These are phyloP conservation scores for Cyprinodon tularosa DNA, from an alignment of 2,113 vertebrate genomes.

Conservation along the genomic window DNA sequence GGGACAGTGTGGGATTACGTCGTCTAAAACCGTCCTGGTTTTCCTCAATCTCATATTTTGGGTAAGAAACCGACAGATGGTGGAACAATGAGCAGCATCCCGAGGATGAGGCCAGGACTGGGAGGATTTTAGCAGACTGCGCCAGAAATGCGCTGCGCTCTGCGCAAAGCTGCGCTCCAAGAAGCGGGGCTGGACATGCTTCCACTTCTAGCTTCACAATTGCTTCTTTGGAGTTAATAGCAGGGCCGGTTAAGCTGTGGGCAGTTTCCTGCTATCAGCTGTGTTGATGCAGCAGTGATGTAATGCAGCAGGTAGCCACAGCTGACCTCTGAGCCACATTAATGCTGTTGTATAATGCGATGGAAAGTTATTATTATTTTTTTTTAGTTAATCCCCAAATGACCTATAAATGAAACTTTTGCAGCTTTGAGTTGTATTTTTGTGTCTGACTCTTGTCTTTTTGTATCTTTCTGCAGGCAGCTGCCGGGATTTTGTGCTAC, in stretches of 20 bases:
- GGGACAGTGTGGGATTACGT: constrained; percentile 94
- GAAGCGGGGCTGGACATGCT: neutral
- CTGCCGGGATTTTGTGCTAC: constrained; percentile 95
- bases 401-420: too few species aligned
- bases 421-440: neutral
- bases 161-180: constrained; percentile 37
- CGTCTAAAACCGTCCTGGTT: constrained; percentile 95
- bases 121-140: constrained; percentile 34
- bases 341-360: too few species aligned
- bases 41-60: constrained; percentile 98
- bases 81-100: constrained; percentile 51
- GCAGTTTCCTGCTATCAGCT: neutral
- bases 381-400: too few species aligned
- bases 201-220: neutral
- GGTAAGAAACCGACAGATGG: constrained; percentile 80
- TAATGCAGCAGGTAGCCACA: constrained; percentile 34
- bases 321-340: constrained; percentile 18
- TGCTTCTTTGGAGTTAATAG: neutral
- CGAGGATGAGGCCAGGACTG: constrained; percentile 32
- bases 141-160: constrained; percentile 23
- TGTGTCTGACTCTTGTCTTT: neutral
- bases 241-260: neutral
- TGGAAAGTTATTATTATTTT: too few species aligned
- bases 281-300: constrained; percentile 35
- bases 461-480: constrained; percentile 81